Evolutionary conservation across 2,113 vertebrate species (phyloP), one percentile per base, ranked within the genome.

Genomic region (Emberiza fucata): DNA sequence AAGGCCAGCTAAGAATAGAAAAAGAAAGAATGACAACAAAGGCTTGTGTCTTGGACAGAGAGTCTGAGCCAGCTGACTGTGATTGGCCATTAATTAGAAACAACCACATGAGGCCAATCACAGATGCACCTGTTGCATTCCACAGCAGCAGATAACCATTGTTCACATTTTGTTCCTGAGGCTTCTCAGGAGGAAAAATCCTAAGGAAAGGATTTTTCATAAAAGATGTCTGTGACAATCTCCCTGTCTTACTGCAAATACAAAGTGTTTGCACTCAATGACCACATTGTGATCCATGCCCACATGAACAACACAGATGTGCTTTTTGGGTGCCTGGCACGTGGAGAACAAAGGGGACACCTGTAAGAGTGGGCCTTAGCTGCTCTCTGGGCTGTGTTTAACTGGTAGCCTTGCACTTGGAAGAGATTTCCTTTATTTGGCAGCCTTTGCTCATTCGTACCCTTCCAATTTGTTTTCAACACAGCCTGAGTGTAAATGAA

Each of bases 401-500:
- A 75, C 35, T 83, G 60, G 75, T 94, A 65, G 76, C 57, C 33
- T n/a, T 90, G 50, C 75, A 44, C 42, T 95, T 95, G 72, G 88
- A 93, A 90, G 44, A 78, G 57, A 11, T 75, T 81, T 75, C 56
- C 56, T 96, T 93, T 83, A 68, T 92, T 95, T 96, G 88, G 82
- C 92, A 68, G 56, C 44, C 48, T 72, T 57, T 79, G 33, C 88
- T 80, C 57, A 89, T 87, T 69, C 5, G 2, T 73, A 33, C 82
- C 12, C 1, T 81, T 96, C 93, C 88, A 86, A 45, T 93, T 96
- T 75, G 90, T 95, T 96, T 96, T 90, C 94, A 88, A 79, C 88
- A 75, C 59, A 72, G 64, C 57, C 88, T 53, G 44, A 76, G 71
- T 39, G 87, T 56, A 94, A 92, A 69, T 95, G 77, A 95, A 85